A percentile compares a stretch with the other conserved stretches of the same genome.
These are phyloP conservation scores for Sweltsa coloradensis DNA, from an alignment of 1,140 invertebrate genomes.

Conservation along the genomic window DNA sequence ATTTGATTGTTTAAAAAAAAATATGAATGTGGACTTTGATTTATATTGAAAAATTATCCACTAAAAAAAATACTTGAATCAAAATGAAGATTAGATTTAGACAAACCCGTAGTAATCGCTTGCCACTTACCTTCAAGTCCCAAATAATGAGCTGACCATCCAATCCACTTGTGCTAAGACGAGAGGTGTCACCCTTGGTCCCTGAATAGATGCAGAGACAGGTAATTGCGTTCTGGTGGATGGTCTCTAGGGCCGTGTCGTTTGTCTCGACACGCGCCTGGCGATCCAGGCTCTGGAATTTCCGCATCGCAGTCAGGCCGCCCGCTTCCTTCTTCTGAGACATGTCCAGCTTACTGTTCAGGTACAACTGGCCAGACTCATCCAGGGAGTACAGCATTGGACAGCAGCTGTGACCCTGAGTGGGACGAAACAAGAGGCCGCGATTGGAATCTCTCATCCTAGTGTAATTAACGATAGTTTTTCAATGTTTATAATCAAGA, in stretches of 20 bases:
- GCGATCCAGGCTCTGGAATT: slow-evolving; percentile 92
- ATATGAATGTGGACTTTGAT: too few relatives aligned
- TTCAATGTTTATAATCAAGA: too few relatives aligned
- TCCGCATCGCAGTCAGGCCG: slow-evolving; percentile 87
- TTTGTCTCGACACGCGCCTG: slow-evolving; percentile 75
- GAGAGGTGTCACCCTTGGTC: slow-evolving; percentile 53
- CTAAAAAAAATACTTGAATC: too few relatives aligned
- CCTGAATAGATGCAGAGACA: slow-evolving; percentile 62
- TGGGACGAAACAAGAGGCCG: too few relatives aligned
- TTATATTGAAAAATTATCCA: too few relatives aligned
- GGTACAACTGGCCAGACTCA: slow-evolving; percentile 55
- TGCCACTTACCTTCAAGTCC: slow-evolving; percentile 54
- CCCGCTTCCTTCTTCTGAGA: slow-evolving; percentile 80
- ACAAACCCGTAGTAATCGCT: too few relatives aligned
- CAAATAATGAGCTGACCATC: slow-evolving; percentile 96
- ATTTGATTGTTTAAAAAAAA: too few relatives aligned
- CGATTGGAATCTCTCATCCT: too few relatives aligned
- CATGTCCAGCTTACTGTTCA: slow-evolving; percentile 80
- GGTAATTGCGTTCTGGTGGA: slow-evolving; percentile 97
- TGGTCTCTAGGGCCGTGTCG: slow-evolving; percentile 79
- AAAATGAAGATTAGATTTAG: too few relatives aligned
- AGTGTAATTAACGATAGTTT: too few relatives aligned
- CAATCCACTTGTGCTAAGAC: slow-evolving; percentile 85
- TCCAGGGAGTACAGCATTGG: slow-evolving; percentile 79
- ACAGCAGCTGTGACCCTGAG: slow-evolving; percentile 86